phyloP scores from a whole-genome alignment of 2,113 vertebrate genomes.

The Austrofundulus limnaeus region DNA sequence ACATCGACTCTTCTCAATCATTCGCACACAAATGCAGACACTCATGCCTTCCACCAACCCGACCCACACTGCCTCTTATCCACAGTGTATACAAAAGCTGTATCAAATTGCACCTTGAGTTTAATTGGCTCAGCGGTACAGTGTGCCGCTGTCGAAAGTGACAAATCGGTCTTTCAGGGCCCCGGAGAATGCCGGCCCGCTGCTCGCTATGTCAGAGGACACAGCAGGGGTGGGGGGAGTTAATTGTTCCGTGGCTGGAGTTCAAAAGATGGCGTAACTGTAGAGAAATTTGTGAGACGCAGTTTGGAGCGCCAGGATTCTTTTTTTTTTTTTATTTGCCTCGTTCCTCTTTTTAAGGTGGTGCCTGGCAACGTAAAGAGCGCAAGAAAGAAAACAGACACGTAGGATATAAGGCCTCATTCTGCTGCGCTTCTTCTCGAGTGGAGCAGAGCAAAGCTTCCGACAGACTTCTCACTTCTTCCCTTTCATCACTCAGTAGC shows the following conservation, averaged over 20 bases:
- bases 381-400: slow-evolving; percentile 39
- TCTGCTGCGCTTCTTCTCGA: slow-evolving; percentile 35
- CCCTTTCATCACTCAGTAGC: slow-evolving; percentile 33
- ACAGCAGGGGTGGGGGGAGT: slow-evolving; percentile 66
- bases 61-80: slow-evolving; percentile 53
- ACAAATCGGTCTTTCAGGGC: slow-evolving; percentile 78
- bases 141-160: slow-evolving; percentile 75
- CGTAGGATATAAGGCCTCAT: slow-evolving; percentile 21
- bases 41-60: background rate
- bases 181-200: slow-evolving; percentile 68
- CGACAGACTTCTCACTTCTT: slow-evolving; percentile 17
- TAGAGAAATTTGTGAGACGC: slow-evolving; percentile 62
- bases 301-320: slow-evolving; percentile 43
- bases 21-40: slow-evolving; percentile 51
- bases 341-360: slow-evolving; percentile 61
- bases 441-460: background rate
- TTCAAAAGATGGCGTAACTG: slow-evolving; percentile 72
- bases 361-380: slow-evolving; percentile 40
- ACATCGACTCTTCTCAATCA: slow-evolving; percentile 52
- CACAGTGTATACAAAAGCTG: slow-evolving; percentile 76
- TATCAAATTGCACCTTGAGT: slow-evolving; percentile 79
- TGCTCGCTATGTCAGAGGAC: slow-evolving; percentile 67
- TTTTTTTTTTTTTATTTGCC: slow-evolving; percentile 76
- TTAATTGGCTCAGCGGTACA: slow-evolving; percentile 79
- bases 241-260: slow-evolving; percentile 73